Percentiles rank a stretch among this genome's conserved stretches.
Evolutionary conservation across 2,113 vertebrate species (phyloP).

Genomic region (Pseudorectes ferrugineus): DNA sequence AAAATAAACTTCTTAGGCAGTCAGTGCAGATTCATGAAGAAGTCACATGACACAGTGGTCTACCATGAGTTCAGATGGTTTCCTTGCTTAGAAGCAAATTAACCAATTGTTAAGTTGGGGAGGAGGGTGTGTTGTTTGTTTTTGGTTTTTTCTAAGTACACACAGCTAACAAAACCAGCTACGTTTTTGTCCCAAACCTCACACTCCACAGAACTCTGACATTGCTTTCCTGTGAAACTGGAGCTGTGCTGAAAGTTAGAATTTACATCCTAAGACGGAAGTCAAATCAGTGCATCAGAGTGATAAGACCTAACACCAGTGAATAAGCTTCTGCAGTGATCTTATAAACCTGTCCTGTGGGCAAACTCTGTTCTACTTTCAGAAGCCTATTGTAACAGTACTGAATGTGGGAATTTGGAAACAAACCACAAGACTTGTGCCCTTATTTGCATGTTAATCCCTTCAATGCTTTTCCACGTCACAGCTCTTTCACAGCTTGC

Average conservation of each 20-base stretch:
- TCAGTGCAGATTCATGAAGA: background rate
- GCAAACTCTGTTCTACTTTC: constrained; percentile 2
- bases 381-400: background rate
- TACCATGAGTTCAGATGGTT: background rate
- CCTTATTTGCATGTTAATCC: background rate
- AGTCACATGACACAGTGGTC: background rate
- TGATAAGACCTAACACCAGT: background rate
- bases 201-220: background rate
- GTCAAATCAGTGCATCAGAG: background rate
- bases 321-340: background rate
- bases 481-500: background rate
- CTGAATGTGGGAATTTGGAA: background rate
- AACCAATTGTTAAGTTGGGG: background rate
- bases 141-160: background rate
- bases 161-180: background rate
- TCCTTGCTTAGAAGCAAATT: background rate
- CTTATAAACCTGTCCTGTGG: background rate
- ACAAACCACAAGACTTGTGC: background rate
- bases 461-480: background rate
- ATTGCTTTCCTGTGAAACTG: background rate
- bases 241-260: background rate
- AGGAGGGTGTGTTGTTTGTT: accelerated
- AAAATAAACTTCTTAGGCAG: background rate
- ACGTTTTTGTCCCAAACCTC: background rate
- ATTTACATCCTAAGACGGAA: background rate